Percentiles rank a stretch among this genome's conserved stretches.
Conservation (phyloP, 2,888 invertebrate genomes). For the Lathronympha strigana region DNA sequence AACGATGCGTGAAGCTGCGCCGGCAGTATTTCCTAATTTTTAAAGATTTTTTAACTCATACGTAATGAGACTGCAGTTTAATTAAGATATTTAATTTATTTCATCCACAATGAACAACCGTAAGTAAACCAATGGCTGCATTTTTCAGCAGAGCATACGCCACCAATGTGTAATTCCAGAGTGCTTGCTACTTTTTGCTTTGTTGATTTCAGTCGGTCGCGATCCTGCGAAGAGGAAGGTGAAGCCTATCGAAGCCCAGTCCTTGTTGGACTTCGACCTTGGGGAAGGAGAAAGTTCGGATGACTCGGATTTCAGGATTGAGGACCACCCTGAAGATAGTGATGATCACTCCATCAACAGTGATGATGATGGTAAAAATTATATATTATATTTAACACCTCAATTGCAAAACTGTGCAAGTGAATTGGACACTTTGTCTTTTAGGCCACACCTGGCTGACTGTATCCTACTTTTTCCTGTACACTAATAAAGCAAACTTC, state of each 20-base stretch:
- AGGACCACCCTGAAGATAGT: slow-evolving; percentile 92
- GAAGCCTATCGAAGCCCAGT: slow-evolving; percentile 90
- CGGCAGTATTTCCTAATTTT: slow-evolving; percentile 29
- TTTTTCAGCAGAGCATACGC: neutral
- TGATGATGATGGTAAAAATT: slow-evolving; percentile 85
- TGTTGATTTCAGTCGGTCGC: slow-evolving; percentile 70
- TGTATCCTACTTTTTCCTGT: too few relatives aligned
- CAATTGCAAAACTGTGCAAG: too few relatives aligned
- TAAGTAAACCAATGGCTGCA: slow-evolving; percentile 13
- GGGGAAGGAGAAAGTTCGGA: slow-evolving; percentile 97
- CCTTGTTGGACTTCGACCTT: slow-evolving; percentile 92
- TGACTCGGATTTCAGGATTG: slow-evolving; percentile 97
- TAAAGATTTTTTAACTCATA: slow-evolving; percentile 29
- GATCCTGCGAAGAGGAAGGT: slow-evolving; percentile 92
- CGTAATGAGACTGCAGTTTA: neutral
- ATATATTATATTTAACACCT: neutral
- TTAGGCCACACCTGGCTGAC: too few relatives aligned
- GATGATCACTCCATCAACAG: slow-evolving; percentile 89
- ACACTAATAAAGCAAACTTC: too few relatives aligned
- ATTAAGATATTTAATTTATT: slow-evolving; percentile 11
- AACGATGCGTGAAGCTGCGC: slow-evolving; percentile 22
- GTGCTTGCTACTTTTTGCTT: neutral
- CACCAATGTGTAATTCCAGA: neutral
- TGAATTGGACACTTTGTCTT: too few relatives aligned
- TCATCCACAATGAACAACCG: slow-evolving; percentile 29